These are phyloP conservation scores for Parazoanthus atlanticus DNA, from an alignment of 92 coral and sea anemone species.

Conservation along the genomic window DNA sequence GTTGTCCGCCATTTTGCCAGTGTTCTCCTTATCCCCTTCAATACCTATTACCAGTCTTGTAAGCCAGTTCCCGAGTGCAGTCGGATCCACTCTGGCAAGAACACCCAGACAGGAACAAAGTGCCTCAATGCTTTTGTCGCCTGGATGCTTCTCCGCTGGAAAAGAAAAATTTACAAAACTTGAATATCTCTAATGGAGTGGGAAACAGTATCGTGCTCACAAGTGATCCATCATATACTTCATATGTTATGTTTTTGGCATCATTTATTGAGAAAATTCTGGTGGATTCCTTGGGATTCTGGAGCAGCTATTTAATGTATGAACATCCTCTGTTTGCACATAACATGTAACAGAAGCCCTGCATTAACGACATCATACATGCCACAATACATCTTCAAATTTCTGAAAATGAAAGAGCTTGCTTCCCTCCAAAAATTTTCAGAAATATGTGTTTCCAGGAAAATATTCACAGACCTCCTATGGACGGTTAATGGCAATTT, in stretches of 20 bases:
- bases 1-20: conserved; percentile 99
- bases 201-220: neutral
- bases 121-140: conserved; percentile 66
- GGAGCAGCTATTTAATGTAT: no score
- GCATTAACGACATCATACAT: neutral
- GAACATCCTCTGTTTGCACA: neutral
- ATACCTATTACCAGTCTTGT: conserved; percentile 88
- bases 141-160: conserved; percentile 81
- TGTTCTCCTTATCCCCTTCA: conserved; percentile 90
- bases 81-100: conserved; percentile 58
- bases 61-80: conserved; percentile 79
- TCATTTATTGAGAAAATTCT: no score
- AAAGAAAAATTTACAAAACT: neutral
- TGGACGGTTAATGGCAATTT: no score
- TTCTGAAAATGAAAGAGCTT: no score
- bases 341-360: neutral
- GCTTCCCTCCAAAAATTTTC: neutral
- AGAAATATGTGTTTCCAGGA: no score
- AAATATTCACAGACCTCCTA: no score
- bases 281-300: no score
- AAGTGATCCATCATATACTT: neutral
- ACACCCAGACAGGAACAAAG: conserved; percentile 72
- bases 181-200: neutral
- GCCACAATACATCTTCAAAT: no score
- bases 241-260: neutral